These are phyloP conservation scores for Stegastes partitus DNA, from an alignment of 2,113 vertebrate genomes.

Conservation along the genomic window DNA sequence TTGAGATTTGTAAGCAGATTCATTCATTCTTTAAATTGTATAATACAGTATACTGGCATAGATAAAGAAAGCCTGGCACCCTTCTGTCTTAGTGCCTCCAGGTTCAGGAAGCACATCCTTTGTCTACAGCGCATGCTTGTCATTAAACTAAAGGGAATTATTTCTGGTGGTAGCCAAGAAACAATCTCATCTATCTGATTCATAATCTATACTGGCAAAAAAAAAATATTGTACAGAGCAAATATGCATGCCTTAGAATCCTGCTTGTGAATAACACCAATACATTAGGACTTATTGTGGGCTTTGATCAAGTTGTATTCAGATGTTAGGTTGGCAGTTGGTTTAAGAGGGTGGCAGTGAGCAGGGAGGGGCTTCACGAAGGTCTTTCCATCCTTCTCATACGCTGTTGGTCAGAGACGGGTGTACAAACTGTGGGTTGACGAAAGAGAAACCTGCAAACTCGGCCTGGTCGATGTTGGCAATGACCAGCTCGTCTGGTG, in stretches of 20 bases:
- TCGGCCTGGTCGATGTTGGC: slow-evolving; percentile 98
- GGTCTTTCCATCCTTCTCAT: slow-evolving; percentile 78
- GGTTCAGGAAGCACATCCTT: slow-evolving; percentile 17
- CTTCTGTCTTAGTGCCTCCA: slow-evolving; percentile 31
- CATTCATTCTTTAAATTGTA: slow-evolving; percentile 7
- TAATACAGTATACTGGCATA: slow-evolving; percentile 31
- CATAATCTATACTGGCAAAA: slow-evolving; percentile 47
- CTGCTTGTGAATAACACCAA: slow-evolving; percentile 50
- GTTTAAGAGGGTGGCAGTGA: slow-evolving; percentile 51
- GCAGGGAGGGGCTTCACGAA: slow-evolving; percentile 34
- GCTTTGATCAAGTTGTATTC: slow-evolving; percentile 51
- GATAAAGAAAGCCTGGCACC: slow-evolving; percentile 41
- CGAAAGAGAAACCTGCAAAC: slow-evolving; percentile 96
- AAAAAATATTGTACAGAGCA: slow-evolving; percentile 41
- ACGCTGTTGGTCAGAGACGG: slow-evolving; percentile 81
- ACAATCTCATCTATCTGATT: slow-evolving; percentile 5
- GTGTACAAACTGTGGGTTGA: slow-evolving; percentile 93
- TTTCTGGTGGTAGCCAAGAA: slow-evolving; percentile 15
- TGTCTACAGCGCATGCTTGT: slow-evolving; percentile 32
- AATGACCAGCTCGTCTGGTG: slow-evolving; percentile 96
- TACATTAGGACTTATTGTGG: slow-evolving; percentile 40
- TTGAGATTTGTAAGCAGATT: slow-evolving; percentile 46
- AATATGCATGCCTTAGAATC: slow-evolving; percentile 45
- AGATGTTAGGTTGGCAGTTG: slow-evolving; percentile 41
- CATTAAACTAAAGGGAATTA: slow-evolving; percentile 19